A percentile compares a stretch with the other conserved stretches of the same genome.
These are phyloP conservation scores for Rambutsinella grinnellia DNA, from an alignment of 2,888 invertebrate species.

Conservation along the genomic window DNA sequence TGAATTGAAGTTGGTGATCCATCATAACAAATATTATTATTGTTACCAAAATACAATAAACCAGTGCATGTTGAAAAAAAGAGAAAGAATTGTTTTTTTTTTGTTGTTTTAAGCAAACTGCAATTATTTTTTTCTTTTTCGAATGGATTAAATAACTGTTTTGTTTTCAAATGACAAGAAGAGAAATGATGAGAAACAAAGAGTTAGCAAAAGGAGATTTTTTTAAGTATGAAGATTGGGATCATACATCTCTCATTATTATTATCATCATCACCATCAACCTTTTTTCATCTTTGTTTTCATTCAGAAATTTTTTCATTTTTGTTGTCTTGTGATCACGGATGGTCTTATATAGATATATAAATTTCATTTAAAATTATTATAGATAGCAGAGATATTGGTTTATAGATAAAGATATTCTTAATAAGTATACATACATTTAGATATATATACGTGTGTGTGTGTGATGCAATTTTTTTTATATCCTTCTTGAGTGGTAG, in stretches of 20 bases:
- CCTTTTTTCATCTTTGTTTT: slow-evolving; percentile 28
- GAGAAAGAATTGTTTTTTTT: too few species aligned
- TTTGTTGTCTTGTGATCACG: slow-evolving; percentile 11
- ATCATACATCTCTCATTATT: slow-evolving; percentile 57
- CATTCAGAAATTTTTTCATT: background rate
- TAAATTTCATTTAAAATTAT: slow-evolving; percentile 32
- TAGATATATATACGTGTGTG: slow-evolving; percentile 34
- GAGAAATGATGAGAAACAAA: background rate
- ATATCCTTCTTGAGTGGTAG: slow-evolving; percentile 56
- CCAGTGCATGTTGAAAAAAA: background rate
- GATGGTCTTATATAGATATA: slow-evolving; percentile 53
- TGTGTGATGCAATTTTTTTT: slow-evolving; percentile 55
- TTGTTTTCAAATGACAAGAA: too few species aligned
- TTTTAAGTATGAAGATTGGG: slow-evolving; percentile 53
- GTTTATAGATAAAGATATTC: slow-evolving; percentile 57
- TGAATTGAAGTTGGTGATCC: background rate
- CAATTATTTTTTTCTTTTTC: too few species aligned
- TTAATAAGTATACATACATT: slow-evolving; percentile 37
- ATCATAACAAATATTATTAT: background rate
- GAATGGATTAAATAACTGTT: too few species aligned
- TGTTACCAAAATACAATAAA: background rate
- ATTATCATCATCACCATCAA: slow-evolving; percentile 56
- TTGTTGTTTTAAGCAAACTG: background rate
- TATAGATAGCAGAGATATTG: slow-evolving; percentile 55
- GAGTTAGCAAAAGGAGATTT: background rate